Conservation (phyloP, 2,113 vertebrate genomes). For the Ictalurus furcatus region DNA sequence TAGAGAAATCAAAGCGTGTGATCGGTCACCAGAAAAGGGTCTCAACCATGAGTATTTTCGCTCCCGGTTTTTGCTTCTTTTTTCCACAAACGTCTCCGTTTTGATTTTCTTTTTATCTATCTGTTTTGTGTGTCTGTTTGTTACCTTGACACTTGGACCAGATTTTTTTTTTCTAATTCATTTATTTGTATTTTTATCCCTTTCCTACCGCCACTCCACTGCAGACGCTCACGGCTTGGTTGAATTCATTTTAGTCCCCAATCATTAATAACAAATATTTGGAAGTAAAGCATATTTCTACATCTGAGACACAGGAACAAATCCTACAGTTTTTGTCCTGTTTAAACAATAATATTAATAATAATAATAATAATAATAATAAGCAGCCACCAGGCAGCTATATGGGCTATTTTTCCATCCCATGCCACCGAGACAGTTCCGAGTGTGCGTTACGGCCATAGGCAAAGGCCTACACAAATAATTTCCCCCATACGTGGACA, state of each 20-base stretch:
- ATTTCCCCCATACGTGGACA: not conserved
- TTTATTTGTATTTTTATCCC: too few species aligned
- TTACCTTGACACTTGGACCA: too few species aligned
- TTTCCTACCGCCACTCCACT: too few species aligned
- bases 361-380: not conserved
- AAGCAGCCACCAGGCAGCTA: not conserved
- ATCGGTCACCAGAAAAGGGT: too few species aligned
- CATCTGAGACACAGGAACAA: not conserved
- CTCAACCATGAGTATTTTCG: too few species aligned
- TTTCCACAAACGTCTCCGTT: too few species aligned
- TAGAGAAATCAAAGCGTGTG: not conserved
- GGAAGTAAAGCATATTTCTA: not conserved
- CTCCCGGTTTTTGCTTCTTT: not conserved
- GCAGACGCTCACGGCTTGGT: too few species aligned
- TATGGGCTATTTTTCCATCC: slow-evolving; percentile 13
- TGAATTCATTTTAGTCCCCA: too few species aligned
- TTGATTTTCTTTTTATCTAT: too few species aligned
- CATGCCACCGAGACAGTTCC: slow-evolving; percentile 4
- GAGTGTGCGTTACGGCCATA: not conserved
- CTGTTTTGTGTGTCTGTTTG: too few species aligned
- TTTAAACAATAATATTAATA: not conserved
- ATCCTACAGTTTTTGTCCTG: not conserved
- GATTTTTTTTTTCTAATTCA: too few species aligned
- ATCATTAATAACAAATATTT: not conserved
- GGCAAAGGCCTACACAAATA: slow-evolving; percentile 21